These are phyloP conservation scores for Gallinago nigripennis DNA, from an alignment of 2,797 vertebrate species.

Conservation along the genomic window DNA sequence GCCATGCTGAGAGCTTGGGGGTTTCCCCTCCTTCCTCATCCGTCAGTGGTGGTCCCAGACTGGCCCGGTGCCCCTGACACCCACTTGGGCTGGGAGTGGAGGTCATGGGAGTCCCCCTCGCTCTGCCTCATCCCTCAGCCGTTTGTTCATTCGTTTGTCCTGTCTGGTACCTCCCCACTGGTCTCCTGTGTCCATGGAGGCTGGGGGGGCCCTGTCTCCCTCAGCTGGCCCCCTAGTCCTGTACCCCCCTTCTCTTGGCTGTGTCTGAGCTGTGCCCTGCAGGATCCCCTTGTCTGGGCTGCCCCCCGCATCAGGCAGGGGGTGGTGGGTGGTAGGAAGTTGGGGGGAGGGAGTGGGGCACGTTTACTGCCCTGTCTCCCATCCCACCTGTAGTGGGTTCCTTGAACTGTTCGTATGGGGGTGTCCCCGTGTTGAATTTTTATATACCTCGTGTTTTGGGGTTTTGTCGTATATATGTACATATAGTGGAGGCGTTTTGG, in stretches of 20 bases:
- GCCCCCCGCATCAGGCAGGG: background rate
- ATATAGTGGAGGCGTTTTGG: slow-evolving; percentile 24
- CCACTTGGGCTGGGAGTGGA: background rate
- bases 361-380: background rate
- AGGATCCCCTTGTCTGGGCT: background rate
- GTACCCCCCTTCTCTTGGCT: background rate
- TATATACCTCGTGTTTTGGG: slow-evolving; percentile 77
- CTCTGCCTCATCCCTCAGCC: background rate
- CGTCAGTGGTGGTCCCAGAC: accelerated
- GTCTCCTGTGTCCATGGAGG: background rate
- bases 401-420: slow-evolving; percentile 70
- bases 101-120: background rate
- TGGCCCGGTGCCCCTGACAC: background rate
- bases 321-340: background rate
- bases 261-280: slow-evolving; percentile 5
- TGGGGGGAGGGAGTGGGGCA: background rate
- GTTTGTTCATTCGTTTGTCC: background rate
- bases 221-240: background rate
- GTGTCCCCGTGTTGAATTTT: slow-evolving; percentile 60
- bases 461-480: slow-evolving; percentile 62
- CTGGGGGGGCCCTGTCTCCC: background rate
- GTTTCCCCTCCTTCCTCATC: background rate
- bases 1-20: background rate
- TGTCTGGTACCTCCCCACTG: background rate
- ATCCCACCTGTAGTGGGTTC: slow-evolving; percentile 27